phyloP scores from a whole-genome alignment of 2,113 vertebrate species.

The Glaucomys volans region DNA sequence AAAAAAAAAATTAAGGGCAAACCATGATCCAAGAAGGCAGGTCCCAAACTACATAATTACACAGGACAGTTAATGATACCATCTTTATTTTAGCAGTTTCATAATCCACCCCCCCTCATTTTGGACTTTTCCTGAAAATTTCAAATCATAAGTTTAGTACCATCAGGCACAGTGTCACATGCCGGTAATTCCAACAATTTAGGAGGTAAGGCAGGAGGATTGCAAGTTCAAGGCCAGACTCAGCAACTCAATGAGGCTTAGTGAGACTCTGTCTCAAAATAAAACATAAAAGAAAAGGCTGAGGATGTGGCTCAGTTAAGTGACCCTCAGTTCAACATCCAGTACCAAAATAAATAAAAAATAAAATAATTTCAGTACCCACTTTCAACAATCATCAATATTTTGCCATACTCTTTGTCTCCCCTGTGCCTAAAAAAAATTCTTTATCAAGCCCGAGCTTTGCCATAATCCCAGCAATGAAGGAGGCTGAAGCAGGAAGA shows the following conservation, averaged over 20 bases:
- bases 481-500: not conserved
- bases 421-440: not conserved
- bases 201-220: no score
- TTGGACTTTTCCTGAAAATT: constrained; percentile 14
- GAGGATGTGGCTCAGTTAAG: no score
- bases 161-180: no score
- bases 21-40: no score
- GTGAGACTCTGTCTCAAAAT: no score
- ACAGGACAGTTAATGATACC: not conserved
- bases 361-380: no score
- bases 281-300: no score
- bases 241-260: no score
- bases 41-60: not conserved
- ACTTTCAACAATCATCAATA: not conserved
- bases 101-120: not conserved
- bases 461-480: not conserved
- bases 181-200: no score
- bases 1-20: not conserved
- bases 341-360: no score
- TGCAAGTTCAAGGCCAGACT: no score
- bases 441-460: not conserved
- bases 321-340: no score
- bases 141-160: not conserved
- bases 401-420: not conserved
- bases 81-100: not conserved